Evolutionary conservation across 2,888 invertebrate genomes (phyloP).

Genomic region (Microplitis manilae): DNA sequence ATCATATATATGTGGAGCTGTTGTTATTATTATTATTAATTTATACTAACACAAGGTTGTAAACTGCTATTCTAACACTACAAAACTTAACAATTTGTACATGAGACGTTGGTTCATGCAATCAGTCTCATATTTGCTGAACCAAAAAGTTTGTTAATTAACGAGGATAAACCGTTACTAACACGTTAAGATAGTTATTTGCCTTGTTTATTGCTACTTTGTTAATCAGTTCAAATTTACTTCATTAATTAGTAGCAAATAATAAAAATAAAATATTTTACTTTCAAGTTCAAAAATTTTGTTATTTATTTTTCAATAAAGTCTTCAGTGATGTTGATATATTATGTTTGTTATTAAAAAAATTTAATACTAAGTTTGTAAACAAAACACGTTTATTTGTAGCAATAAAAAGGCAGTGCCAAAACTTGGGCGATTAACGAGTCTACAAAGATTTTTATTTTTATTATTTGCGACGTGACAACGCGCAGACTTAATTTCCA

Average conservation of each 20-base stretch:
- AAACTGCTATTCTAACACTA: not conserved
- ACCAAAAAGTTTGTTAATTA: constrained; percentile 8
- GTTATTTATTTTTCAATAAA: not conserved
- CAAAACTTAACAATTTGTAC: not conserved
- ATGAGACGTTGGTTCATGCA: not conserved
- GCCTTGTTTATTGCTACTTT: not conserved
- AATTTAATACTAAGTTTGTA: too few species aligned
- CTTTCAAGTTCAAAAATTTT: not conserved
- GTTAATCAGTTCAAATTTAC: not conserved
- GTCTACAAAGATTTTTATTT: constrained; percentile 3
- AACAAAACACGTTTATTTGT: too few species aligned
- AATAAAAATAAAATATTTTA: not conserved
- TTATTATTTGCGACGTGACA: constrained; percentile 21
- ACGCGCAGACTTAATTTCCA: not conserved
- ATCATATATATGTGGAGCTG: not conserved
- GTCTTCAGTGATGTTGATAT: too few species aligned
- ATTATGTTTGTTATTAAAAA: too few species aligned
- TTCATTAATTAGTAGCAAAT: not conserved
- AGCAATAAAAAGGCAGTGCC: not conserved
- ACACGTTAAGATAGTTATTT: not conserved
- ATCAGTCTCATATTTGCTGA: constrained; percentile 10
- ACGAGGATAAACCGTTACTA: constrained; percentile 4
- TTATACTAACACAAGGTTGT: not conserved
- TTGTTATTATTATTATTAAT: not conserved
- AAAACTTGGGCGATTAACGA: not conserved